These are phyloP conservation scores for Aporophyla nigra DNA, from an alignment of 2,888 invertebrate species.

Conservation along the genomic window DNA sequence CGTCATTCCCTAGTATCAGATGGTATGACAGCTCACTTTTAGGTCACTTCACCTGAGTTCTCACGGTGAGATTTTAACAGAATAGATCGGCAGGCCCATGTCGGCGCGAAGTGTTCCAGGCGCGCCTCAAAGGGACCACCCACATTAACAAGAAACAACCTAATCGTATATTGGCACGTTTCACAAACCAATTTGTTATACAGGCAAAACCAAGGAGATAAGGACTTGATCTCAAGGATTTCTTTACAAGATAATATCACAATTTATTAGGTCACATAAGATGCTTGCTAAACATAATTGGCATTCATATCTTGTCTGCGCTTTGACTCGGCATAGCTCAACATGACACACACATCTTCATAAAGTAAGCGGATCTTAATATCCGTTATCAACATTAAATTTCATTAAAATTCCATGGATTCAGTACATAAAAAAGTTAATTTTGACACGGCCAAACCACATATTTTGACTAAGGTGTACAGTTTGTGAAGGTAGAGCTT, in stretches of 20 bases:
- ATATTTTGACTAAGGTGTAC: too few species aligned
- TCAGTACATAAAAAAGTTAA: too few species aligned
- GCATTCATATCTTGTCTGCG: constrained; percentile 18
- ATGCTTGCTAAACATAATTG: constrained; percentile 2
- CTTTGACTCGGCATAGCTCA: neutral
- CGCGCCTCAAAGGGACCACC: too few species aligned
- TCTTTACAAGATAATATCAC: constrained; percentile 20
- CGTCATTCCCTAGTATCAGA: too few species aligned
- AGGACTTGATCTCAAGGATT: constrained; percentile 12
- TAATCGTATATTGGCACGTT: constrained; percentile 30
- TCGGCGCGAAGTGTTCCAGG: too few species aligned
- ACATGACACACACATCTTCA: constrained; percentile 6
- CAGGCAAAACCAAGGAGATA: constrained; percentile 17
- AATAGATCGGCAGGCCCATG: too few species aligned
- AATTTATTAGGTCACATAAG: constrained; percentile 22
- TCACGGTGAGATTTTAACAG: too few species aligned
- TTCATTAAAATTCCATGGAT: neutral
- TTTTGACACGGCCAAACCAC: too few species aligned
- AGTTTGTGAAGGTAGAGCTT: too few species aligned
- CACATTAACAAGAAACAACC: too few species aligned
- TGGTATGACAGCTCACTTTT: too few species aligned
- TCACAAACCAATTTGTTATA: constrained; percentile 38
- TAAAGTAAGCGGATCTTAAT: neutral
- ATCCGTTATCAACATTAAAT: neutral
- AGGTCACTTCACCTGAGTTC: too few species aligned